Percentiles rank a stretch among this genome's conserved stretches.
phyloP scores from a whole-genome alignment of 1,140 invertebrate species.

The Neoseiulus cucumeris region DNA sequence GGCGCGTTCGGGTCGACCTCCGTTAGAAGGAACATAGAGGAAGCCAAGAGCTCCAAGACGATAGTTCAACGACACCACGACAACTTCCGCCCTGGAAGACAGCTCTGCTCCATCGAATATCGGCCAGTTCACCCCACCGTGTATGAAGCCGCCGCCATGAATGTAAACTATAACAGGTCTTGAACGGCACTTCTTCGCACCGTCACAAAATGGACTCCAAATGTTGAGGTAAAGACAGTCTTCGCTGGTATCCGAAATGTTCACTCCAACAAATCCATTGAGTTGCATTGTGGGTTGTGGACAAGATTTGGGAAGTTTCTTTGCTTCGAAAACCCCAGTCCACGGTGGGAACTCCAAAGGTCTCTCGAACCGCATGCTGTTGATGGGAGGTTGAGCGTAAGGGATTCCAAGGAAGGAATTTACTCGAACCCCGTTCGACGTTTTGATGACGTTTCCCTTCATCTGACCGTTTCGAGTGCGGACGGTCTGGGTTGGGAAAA shows the following conservation, averaged over 20 bases:
- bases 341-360: slow-evolving; percentile 3
- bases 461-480: background rate
- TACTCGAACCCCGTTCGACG: background rate
- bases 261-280: background rate
- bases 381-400: background rate
- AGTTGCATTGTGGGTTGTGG: background rate
- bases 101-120: slow-evolving; percentile 67
- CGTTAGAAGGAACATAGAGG: slow-evolving; percentile 27
- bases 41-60: slow-evolving; percentile 80
- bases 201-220: slow-evolving; percentile 35
- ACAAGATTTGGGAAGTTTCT: slow-evolving; percentile 1
- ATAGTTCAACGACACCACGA: slow-evolving; percentile 90
- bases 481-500: background rate
- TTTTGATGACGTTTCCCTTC: background rate
- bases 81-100: slow-evolving; percentile 68
- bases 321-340: background rate
- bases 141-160: slow-evolving; percentile 13
- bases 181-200: slow-evolving; percentile 1
- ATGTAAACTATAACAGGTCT: slow-evolving; percentile 13
- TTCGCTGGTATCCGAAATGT: slow-evolving; percentile 32
- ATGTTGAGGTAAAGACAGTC: slow-evolving; percentile 90
- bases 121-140: background rate
- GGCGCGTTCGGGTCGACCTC: background rate
- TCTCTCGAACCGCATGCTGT: background rate
- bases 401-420: background rate